Percentiles rank a stretch among this genome's conserved stretches.
phyloP scores from a whole-genome alignment of 2,888 invertebrate genomes.

The Phragmatobia fuliginosa region DNA sequence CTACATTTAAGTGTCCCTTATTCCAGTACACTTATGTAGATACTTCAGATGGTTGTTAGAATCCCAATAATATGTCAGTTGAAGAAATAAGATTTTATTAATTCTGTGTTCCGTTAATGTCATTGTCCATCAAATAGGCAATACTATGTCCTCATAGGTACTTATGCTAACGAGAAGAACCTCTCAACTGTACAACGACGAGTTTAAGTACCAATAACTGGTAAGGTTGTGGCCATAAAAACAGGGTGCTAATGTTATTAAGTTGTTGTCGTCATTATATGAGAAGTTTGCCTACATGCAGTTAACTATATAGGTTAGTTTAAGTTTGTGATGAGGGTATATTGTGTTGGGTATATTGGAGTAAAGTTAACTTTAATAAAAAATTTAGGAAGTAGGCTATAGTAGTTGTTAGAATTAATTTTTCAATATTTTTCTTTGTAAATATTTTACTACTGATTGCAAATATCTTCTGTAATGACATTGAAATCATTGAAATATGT shows the following conservation, averaged over 20 bases:
- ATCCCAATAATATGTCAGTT: neutral
- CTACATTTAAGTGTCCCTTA: neutral
- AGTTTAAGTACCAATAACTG: constrained; percentile 41
- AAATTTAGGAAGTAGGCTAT: neutral
- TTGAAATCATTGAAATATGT: too few species aligned
- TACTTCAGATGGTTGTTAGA: neutral
- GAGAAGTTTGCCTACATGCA: constrained; percentile 4
- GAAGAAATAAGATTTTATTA: neutral
- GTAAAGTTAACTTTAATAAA: neutral
- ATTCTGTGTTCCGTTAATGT: neutral
- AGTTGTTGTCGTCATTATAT: constrained; percentile 7
- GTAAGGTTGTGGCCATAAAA: constrained; percentile 29
- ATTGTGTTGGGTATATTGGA: neutral
- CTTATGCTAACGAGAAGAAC: constrained; percentile 35
- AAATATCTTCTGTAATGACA: too few species aligned
- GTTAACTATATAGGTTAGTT: neutral
- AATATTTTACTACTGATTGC: too few species aligned
- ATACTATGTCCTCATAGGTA: constrained; percentile 19
- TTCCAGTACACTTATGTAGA: neutral
- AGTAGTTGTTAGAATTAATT: too few species aligned
- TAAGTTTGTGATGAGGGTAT: neutral
- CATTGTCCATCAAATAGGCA: constrained; percentile 15
- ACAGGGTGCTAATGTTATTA: constrained; percentile 17
- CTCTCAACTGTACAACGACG: constrained; percentile 29
- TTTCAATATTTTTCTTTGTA: too few species aligned